Conservation (phyloP, 2,888 invertebrate species). For the Argyresthia goedartella region DNA sequence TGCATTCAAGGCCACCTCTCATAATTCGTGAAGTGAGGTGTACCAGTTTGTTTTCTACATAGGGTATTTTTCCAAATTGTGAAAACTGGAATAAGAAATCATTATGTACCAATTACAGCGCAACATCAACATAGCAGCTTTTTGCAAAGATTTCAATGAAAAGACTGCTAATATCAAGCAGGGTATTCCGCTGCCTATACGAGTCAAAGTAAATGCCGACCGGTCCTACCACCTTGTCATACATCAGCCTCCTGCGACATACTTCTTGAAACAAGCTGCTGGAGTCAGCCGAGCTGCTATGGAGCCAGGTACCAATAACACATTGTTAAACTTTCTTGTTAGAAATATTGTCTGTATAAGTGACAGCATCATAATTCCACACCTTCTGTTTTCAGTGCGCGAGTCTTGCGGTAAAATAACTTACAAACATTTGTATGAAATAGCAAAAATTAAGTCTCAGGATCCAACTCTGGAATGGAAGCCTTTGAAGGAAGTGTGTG, state of each 20-base stretch:
- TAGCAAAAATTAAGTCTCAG: slow-evolving; percentile 93
- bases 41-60: not conserved
- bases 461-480: slow-evolving; percentile 81
- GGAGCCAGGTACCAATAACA: slow-evolving; percentile 46
- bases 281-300: slow-evolving; percentile 89
- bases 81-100: not conserved
- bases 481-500: slow-evolving; percentile 80
- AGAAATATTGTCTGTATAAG: not conserved
- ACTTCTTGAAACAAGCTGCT: slow-evolving; percentile 94
- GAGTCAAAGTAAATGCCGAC: slow-evolving; percentile 87
- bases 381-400: slow-evolving; percentile 59
- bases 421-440: slow-evolving; percentile 96
- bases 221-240: slow-evolving; percentile 85
- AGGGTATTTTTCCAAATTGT: not conserved
- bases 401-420: slow-evolving; percentile 92
- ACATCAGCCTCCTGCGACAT: slow-evolving; percentile 89
- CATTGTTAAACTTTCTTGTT: not conserved
- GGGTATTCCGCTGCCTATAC: slow-evolving; percentile 89
- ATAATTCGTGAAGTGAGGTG: no score
- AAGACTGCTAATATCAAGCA: slow-evolving; percentile 89
- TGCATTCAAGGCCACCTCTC: no score
- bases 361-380: not conserved
- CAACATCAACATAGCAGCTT: slow-evolving; percentile 94
- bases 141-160: slow-evolving; percentile 98
- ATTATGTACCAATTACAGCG: slow-evolving; percentile 74